Conservation (phyloP, 2,797 vertebrate species). For the Paedocypris micromegethes region DNA sequence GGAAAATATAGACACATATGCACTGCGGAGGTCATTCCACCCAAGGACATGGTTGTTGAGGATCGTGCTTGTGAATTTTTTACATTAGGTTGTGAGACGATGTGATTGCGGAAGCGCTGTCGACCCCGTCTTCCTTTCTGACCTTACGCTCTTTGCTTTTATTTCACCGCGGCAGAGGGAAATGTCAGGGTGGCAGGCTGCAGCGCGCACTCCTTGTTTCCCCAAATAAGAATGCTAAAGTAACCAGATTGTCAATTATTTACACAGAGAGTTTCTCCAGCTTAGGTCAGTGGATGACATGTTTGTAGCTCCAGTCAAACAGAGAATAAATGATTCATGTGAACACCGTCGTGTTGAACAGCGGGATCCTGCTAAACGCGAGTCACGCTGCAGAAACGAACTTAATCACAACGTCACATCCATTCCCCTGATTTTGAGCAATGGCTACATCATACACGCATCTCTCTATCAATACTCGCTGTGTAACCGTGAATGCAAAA, state of each 20-base stretch:
- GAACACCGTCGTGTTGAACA: constrained; percentile 12
- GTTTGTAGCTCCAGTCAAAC: constrained; percentile 35
- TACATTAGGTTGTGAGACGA: not conserved
- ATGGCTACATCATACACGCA: no score
- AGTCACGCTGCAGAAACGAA: no score
- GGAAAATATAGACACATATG: constrained; percentile 1
- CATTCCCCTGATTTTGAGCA: no score
- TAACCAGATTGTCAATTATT: constrained; percentile 45
- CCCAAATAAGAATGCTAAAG: constrained; percentile 34
- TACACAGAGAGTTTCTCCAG: constrained; percentile 30
- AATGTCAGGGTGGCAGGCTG: constrained; percentile 18
- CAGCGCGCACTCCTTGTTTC: constrained; percentile 16
- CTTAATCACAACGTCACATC: no score
- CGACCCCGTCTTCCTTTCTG: constrained; percentile 7
- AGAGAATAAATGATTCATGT: constrained; percentile 48
- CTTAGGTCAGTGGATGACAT: constrained; percentile 31
- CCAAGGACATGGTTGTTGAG: constrained; percentile 4
- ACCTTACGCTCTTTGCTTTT: constrained; percentile 14
- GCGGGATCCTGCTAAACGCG: constrained; percentile 4
- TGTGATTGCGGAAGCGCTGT: not conserved
- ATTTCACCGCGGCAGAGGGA: not conserved
- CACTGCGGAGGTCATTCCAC: not conserved
- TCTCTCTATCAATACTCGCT: no score
- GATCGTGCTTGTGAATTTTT: constrained; percentile 3
- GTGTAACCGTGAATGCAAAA: no score